Evolutionary conservation across 2,797 vertebrate genomes (phyloP), one percentile per base, ranked within the genome.

Genomic region (Protosalanx chinensis): DNA sequence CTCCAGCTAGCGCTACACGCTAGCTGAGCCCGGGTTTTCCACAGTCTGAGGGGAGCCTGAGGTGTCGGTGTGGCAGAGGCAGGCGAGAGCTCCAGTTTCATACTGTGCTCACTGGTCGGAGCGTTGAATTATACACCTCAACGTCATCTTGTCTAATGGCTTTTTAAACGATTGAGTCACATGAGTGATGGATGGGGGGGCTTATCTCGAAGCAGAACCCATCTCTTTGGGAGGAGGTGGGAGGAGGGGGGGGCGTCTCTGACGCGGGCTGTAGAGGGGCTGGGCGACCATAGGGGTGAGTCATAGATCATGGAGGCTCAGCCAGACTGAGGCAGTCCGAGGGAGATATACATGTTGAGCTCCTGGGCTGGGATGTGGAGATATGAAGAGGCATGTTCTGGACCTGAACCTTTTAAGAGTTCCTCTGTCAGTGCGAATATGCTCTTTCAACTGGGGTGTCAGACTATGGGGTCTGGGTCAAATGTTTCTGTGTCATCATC

Each of bases 161-260:
- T 86, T 90, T 90, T 88, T 85, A 87, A 89, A 89, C 81, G 81
- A 79, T 86, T 81, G 73, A 64, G 59, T 75, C 83, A 86, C 78
- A 80, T 78, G 78, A 77, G 68, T 82, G 67, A 58, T 68, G 67
- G 79, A 85, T 84, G 79, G 76, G 84, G 73, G 60, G 62, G 23
- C 75, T 88, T 88, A 87, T 91, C 86, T 87, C 72, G 76, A 82
- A 83, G 80, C 70, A 74, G 76, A 29, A 63, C 80, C 86, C 78
- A 83, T 85, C 83, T 77, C 77, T 80, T 27, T 27, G 23, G 23
- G 23, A 27, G 23, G 23, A 27, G 23, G 23, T 70, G 68, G 56
- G 4, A 41, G 65, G 18, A 23, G 56, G 56, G n/a, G 56, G 56
- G 56, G 16, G 56, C 49, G 72, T 76, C 15, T 57, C 60, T 81